Base-by-base conservation (phyloP, 1,140 invertebrate genomes). In the Euschistus heros region DNA sequence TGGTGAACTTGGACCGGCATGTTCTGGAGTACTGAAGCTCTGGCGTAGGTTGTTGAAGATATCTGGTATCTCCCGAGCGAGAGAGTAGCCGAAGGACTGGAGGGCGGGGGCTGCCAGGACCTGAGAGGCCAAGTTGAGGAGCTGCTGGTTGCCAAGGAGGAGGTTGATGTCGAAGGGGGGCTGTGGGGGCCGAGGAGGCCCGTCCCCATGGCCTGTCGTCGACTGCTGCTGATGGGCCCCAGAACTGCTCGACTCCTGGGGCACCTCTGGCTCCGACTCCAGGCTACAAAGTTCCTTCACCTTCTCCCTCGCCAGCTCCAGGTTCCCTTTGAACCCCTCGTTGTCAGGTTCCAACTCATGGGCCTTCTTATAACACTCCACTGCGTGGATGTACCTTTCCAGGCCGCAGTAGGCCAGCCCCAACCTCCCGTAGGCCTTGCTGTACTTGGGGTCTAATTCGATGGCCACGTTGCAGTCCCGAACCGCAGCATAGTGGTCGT, bases 401-500 rank as follows among this genome's bases (percentile, higher is more conserved):
- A 67, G 33, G 47, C 54, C 55, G 26, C 68, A 61, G 68, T 68
- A 70, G 54, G 74, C 73, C 74, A 77, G 84, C 73, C 88, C 92
- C 75, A 97, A 82, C 71, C 95, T 82, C 6, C 92, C 91, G 79
- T 96, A 96, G 4, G 95, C 94, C 79, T 98, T 97, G 67, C 90
- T 87, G 74, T 98, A 98, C 44, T 83, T 82, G 0, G 89, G 86
- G 77, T 98, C 92, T 68, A 98, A 84, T 47, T 84, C 80, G 46
- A 98, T 78, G 7, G 96, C 94, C 61, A 83, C 84, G 69, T 88
- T 84, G 75, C 92, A 97, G 75, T 98, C 96, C 68, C 87, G 84
- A 59, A 98, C 86, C 8, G 94, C 91, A 66, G 81, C 77, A 47
- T 84, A 76, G 74, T 92, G 85, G 72, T 92, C 86, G 42, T 86